Conservation (phyloP, 2,888 invertebrate species). For the Noctua comes region DNA sequence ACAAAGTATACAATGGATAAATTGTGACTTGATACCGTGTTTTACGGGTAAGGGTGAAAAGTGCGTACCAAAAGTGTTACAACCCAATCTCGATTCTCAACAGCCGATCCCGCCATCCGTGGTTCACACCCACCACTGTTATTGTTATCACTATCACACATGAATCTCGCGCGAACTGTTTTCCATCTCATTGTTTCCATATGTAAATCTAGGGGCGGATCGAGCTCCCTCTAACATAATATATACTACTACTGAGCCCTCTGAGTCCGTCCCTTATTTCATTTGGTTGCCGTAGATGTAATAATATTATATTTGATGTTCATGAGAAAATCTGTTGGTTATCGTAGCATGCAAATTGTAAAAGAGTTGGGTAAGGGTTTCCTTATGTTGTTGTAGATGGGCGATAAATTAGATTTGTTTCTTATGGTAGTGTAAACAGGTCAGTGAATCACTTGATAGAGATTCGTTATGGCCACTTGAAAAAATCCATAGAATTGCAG, state of each 20-base stretch:
- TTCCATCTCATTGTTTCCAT: conserved; percentile 70
- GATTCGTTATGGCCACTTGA: neutral
- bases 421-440: neutral
- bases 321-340: conserved; percentile 54
- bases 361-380: conserved; percentile 41
- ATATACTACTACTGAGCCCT: conserved; percentile 47
- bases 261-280: conserved; percentile 48
- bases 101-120: neutral
- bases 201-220: conserved; percentile 67
- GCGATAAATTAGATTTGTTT: conserved; percentile 8
- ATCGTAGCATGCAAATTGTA: conserved; percentile 52
- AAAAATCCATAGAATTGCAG: too few species aligned
- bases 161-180: conserved; percentile 67
- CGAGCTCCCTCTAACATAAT: conserved; percentile 54
- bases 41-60: conserved; percentile 5
- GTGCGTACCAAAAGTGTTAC: conserved; percentile 20
- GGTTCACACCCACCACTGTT: conserved; percentile 33
- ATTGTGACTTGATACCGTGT: conserved; percentile 6
- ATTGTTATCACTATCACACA: conserved; percentile 61
- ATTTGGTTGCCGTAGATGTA: conserved; percentile 51
- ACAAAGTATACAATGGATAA: neutral
- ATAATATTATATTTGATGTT: conserved; percentile 58
- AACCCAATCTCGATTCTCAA: conserved; percentile 28
- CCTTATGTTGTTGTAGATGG: conserved; percentile 12
- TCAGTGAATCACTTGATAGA: neutral